These are phyloP conservation scores for Lutjanus erythropterus DNA, from an alignment of 2,113 vertebrate genomes.

Conservation along the genomic window DNA sequence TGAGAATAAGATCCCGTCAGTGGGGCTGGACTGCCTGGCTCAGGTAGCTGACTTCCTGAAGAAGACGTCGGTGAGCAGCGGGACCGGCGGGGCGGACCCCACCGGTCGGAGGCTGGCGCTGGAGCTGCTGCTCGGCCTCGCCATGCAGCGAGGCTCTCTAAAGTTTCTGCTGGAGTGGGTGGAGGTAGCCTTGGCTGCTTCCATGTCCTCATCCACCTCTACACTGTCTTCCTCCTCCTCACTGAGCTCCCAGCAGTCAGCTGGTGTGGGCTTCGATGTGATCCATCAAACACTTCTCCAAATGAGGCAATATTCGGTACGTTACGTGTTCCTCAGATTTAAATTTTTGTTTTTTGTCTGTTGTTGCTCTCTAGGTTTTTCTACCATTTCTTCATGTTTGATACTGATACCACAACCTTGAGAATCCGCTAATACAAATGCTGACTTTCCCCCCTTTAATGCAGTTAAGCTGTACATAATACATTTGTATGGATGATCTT, in stretches of 20 bases:
- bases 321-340: conserved; percentile 36
- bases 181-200: conserved; percentile 86
- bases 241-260: conserved; percentile 60
- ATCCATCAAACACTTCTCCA: conserved; percentile 85
- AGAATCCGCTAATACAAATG: no score
- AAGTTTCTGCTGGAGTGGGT: conserved; percentile 89
- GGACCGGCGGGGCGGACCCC: conserved; percentile 80
- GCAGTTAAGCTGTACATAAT: no score
- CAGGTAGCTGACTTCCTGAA: conserved; percentile 87
- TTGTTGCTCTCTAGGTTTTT: neutral
- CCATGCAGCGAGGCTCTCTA: conserved; percentile 86
- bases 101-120: conserved; percentile 83
- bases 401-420: no score
- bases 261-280: conserved; percentile 83
- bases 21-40: conserved; percentile 86
- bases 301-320: conserved; percentile 88
- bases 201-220: conserved; percentile 63
- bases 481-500: no score
- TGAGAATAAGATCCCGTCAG: conserved; percentile 87
- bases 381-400: no score
- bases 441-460: no score
- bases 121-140: conserved; percentile 86
- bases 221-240: conserved; percentile 71
- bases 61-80: conserved; percentile 83
- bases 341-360: neutral